Percentiles rank a stretch among this genome's conserved stretches.
phyloP scores from a whole-genome alignment of 2,797 vertebrate genomes.

The Dendrocincla fuliginosa region DNA sequence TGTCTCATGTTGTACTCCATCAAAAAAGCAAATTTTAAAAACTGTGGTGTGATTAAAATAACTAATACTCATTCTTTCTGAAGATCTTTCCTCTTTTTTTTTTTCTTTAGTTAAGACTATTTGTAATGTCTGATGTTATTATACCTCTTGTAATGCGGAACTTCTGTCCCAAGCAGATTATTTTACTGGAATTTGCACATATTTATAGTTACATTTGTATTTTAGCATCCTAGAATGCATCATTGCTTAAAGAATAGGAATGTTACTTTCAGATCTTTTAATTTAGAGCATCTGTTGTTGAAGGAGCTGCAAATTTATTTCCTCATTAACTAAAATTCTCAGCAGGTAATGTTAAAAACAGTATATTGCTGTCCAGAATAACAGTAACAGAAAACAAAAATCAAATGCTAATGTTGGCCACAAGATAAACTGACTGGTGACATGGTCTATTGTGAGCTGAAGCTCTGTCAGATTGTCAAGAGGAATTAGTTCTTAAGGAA shows the following conservation, averaged over 20 bases:
- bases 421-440: conserved; percentile 35
- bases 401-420: not conserved
- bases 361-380: not conserved
- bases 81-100: not conserved
- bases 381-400: not conserved
- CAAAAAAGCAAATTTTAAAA: not conserved
- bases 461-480: conserved; percentile 42
- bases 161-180: not conserved
- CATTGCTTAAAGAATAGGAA: not conserved
- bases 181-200: not conserved
- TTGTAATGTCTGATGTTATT: not conserved
- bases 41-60: not conserved
- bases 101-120: not conserved
- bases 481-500: conserved; percentile 56
- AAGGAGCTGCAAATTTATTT: not conserved
- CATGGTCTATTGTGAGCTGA: not conserved
- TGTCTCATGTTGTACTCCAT: not conserved
- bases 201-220: not conserved
- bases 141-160: not conserved
- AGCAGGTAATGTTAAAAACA: not conserved
- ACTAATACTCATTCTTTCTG: not conserved
- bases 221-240: not conserved
- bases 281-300: not conserved
- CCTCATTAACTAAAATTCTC: not conserved
- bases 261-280: not conserved